Evolutionary conservation across 2,888 invertebrate species (phyloP), one percentile per base, ranked within the genome.

Genomic region (Calameuta filiformis): DNA sequence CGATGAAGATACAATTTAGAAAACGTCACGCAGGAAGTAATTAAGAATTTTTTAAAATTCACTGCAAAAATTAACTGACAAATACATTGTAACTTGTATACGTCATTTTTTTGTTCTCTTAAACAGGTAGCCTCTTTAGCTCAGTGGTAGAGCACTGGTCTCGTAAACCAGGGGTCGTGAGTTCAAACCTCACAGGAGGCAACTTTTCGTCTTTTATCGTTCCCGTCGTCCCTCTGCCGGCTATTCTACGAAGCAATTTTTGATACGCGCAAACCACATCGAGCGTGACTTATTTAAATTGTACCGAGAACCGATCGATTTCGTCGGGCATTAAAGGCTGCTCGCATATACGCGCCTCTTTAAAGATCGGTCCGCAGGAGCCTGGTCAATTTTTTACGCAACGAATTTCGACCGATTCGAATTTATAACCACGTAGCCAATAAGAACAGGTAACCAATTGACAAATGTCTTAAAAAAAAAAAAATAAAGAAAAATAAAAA

Each of bases 271-370:
- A 84, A 84, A 83, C 82, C 79, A 85, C 82, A 84, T 84, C 81
- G 84, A 83, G 82, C 84, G 84, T 84, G 83, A 86, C 81, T 84
- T 83, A 86, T 86, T 84, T 83, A 82, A 83, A 86, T 85, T 84
- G 83, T 87, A 86, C 86, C 82, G 80, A 79, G 87, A 86, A 87
- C 82, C 85, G 85, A 85, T 85, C 80, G 82, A 79, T 71, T 71
- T 71, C 31, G 34, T 30, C 71, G 31, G 30, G 12, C 71, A 12
- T n/a, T 31, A 71, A 56, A 56, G 40, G 40, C 9, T 56, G 40
- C 40, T 23, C 40, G 40, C 40, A 23, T 56, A 23, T 56, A 23
- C 40, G 23, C 23, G 23, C 23, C 40, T 23, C 40, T 23, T 56
- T 23, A 56, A 33, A 30, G 71, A 30, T 71, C 71, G 9, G 71